phyloP scores from a whole-genome alignment of 2,888 invertebrate species.

The Lochmaea capreae region DNA sequence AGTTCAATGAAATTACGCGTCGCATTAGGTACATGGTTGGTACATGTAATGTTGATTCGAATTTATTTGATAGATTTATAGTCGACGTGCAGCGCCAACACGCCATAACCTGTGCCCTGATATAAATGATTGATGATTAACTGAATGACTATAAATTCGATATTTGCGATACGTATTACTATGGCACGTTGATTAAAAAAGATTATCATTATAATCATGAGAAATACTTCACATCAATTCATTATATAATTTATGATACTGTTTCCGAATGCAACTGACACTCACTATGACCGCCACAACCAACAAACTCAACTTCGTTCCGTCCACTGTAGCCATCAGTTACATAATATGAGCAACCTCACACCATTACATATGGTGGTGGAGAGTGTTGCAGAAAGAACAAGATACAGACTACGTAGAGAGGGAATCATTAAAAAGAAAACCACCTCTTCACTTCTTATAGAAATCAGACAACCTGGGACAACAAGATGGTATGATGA shows the following conservation, averaged over 20 bases:
- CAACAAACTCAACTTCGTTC: not conserved
- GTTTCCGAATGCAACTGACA: not conserved
- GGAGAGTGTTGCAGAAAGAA: too few relatives aligned
- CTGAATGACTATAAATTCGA: conserved; percentile 14
- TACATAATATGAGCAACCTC: too few relatives aligned
- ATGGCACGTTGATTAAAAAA: conserved; percentile 13
- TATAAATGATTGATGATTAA: conserved; percentile 26
- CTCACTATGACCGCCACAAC: not conserved
- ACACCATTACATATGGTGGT: too few relatives aligned
- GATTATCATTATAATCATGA: conserved; percentile 17
- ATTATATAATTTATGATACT: not conserved
- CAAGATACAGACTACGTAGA: too few relatives aligned
- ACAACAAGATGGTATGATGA: too few relatives aligned
- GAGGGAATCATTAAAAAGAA: too few relatives aligned
- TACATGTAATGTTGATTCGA: conserved; percentile 24
- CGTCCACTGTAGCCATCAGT: too few relatives aligned
- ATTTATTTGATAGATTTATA: conserved; percentile 31
- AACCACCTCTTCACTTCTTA: too few relatives aligned
- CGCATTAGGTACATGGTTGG: conserved; percentile 27
- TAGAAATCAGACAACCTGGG: too few relatives aligned
- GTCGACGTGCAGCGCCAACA: conserved; percentile 4
- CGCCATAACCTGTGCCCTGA: conserved; percentile 15
- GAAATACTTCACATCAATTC: not conserved
- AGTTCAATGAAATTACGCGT: conserved; percentile 39
- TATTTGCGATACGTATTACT: conserved; percentile 22